These are phyloP conservation scores for Ginglymostoma cirratum DNA, from an alignment of 2,113 vertebrate species.

Conservation along the genomic window DNA sequence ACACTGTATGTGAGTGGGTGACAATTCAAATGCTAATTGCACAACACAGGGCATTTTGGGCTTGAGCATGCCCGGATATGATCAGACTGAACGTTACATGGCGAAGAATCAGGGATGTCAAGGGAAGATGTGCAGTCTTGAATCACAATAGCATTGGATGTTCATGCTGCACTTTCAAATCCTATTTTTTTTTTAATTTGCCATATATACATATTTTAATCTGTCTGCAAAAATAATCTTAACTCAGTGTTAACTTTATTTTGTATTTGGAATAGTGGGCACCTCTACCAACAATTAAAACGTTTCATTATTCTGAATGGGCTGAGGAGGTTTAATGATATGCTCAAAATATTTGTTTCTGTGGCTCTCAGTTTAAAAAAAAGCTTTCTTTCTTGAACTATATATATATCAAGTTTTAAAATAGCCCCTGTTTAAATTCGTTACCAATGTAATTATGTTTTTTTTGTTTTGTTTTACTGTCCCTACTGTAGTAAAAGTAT, in stretches of 20 bases:
- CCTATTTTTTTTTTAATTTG: background rate
- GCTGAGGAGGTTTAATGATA: background rate
- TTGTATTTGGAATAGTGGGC: background rate
- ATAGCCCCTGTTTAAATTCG: conserved; percentile 35
- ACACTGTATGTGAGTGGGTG: background rate
- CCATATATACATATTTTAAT: background rate
- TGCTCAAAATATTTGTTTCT: conserved; percentile 22
- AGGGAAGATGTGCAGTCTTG: background rate
- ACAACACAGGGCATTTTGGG: background rate
- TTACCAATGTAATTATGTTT: conserved; percentile 38
- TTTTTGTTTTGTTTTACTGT: conserved; percentile 72
- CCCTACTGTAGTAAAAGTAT: conserved; percentile 89
- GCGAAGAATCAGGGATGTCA: background rate
- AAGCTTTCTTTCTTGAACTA: conserved; percentile 37
- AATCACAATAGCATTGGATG: background rate
- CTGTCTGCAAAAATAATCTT: conserved; percentile 9
- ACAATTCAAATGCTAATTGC: background rate
- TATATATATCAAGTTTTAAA: conserved; percentile 33
- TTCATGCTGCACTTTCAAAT: conserved; percentile 28
- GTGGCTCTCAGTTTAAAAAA: conserved; percentile 29
- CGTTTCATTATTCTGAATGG: conserved; percentile 8
- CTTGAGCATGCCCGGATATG: background rate
- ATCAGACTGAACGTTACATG: background rate
- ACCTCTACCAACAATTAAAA: conserved; percentile 13
- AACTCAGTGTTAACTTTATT: background rate